Conservation (phyloP, 2,888 invertebrate species). For the Luffia ferchaultella region DNA sequence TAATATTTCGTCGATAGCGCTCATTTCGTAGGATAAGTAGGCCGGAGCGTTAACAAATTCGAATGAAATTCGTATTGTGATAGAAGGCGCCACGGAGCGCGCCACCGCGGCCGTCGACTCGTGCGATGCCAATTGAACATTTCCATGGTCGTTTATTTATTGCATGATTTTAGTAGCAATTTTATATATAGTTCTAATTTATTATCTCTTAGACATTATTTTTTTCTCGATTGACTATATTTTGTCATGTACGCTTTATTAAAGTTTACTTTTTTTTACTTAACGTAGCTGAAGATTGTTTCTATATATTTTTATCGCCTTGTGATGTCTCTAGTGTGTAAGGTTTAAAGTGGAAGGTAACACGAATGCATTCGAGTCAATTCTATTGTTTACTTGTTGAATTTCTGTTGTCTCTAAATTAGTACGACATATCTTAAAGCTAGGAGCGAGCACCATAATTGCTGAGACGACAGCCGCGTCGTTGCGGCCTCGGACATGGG, state of each 20-base stretch:
- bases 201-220: neutral
- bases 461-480: constrained; percentile 3
- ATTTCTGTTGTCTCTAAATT: neutral
- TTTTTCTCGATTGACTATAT: neutral
- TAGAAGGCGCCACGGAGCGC: too few species aligned
- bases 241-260: neutral
- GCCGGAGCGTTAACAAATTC: constrained; percentile 61
- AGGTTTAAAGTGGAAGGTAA: neutral
- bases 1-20: constrained; percentile 62
- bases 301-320: neutral
- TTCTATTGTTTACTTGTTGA: neutral
- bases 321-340: neutral
- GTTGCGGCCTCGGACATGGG: neutral
- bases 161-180: constrained; percentile 1
- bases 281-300: neutral
- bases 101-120: constrained; percentile 6
- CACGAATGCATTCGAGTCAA: neutral
- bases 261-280: neutral
- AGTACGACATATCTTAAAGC: neutral
- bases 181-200: neutral
- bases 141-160: constrained; percentile 1
- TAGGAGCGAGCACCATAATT: neutral
- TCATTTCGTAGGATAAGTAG: constrained; percentile 64
- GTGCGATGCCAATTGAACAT: neutral
- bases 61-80: constrained; percentile 60